phyloP scores from a whole-genome alignment of 1,140 invertebrate genomes.

The Popillia japonica region DNA sequence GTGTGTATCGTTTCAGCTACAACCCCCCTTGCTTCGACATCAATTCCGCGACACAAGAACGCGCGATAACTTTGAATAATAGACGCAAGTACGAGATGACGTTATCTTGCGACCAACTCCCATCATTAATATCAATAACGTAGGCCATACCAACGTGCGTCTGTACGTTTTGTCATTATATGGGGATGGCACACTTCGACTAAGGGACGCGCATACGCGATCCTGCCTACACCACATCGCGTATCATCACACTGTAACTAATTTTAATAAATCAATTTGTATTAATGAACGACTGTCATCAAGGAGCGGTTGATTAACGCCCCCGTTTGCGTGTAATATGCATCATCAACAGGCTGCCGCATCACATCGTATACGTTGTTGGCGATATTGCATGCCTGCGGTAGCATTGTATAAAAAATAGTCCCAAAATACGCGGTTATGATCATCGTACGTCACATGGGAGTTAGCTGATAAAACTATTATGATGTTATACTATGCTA shows the following conservation, averaged over 20 bases:
- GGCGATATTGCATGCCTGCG: background rate
- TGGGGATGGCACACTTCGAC: background rate
- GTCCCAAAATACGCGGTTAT: background rate
- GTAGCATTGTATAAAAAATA: background rate
- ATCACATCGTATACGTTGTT: background rate
- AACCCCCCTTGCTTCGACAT: background rate
- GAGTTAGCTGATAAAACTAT: too few species aligned
- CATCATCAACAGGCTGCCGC: conserved; percentile 17
- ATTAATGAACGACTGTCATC: conserved; percentile 34
- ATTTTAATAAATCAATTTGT: conserved; percentile 40
- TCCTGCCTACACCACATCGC: background rate
- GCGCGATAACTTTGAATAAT: conserved; percentile 9
- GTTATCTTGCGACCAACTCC: conserved; percentile 8
- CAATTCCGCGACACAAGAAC: conserved; percentile 13
- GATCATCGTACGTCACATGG: background rate
- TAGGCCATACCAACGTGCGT: background rate
- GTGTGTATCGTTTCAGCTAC: background rate
- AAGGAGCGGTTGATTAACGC: background rate
- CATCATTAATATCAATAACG: conserved; percentile 23
- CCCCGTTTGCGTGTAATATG: conserved; percentile 22
- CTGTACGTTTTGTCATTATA: background rate
- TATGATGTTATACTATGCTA: too few species aligned
- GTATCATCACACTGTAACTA: conserved; percentile 12
- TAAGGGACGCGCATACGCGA: background rate
- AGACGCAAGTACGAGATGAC: conserved; percentile 18